Conservation (phyloP, 2,113 vertebrate species). For the Noturus placidus region DNA sequence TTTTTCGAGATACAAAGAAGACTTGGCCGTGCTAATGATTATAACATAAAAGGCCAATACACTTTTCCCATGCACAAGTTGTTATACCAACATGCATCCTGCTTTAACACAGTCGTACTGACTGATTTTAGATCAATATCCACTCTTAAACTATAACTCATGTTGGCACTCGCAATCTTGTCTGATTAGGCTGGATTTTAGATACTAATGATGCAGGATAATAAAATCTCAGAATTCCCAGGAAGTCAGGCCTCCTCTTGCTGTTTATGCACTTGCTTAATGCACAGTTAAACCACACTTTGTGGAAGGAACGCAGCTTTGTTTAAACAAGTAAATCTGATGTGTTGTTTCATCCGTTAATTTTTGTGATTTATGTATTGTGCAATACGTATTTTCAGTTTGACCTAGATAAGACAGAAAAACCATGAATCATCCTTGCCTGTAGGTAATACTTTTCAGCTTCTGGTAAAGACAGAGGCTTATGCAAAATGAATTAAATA, state of each 20-base stretch:
- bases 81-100: not conserved
- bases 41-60: not conserved
- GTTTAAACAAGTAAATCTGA: not conserved
- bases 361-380: not conserved
- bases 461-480: conserved; percentile 6
- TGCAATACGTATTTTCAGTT: not conserved
- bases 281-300: conserved; percentile 1
- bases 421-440: not conserved
- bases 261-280: conserved; percentile 5
- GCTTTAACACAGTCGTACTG: not conserved
- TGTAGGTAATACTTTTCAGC: not conserved
- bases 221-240: conserved; percentile 18
- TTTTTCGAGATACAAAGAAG: not conserved
- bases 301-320: not conserved
- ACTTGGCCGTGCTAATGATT: not conserved
- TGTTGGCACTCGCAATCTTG: not conserved
- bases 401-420: not conserved
- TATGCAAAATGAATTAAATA: conserved; percentile 11
- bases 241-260: conserved; percentile 11
- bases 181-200: conserved; percentile 13
- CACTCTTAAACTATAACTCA: not conserved
- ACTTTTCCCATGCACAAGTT: not conserved
- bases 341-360: not conserved
- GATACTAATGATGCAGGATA: not conserved
- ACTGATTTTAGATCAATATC: not conserved